phyloP scores from a whole-genome alignment of 2,113 vertebrate species.

The Dolichotis patagonum region DNA sequence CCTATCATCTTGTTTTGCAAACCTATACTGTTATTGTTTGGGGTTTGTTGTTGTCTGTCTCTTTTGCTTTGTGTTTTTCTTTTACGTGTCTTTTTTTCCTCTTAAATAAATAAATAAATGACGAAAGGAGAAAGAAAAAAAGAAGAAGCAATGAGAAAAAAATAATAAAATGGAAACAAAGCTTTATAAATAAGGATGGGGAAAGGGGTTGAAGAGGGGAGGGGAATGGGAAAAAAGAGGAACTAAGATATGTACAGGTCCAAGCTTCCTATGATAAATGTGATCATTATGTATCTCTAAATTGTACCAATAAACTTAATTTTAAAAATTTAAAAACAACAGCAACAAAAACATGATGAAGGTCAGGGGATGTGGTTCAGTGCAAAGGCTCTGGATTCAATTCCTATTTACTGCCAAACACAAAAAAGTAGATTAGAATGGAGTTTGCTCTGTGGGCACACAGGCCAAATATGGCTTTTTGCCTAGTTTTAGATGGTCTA shows the following conservation, averaged over 20 bases:
- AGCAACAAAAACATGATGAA: neutral
- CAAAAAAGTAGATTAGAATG: constrained; percentile 20
- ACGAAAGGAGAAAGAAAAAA: neutral
- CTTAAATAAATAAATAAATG: no score
- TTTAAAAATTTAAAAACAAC: neutral
- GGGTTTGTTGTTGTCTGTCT: no score
- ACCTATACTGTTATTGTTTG: no score
- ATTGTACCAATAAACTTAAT: neutral
- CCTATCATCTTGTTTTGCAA: no score
- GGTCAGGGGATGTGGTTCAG: neutral
- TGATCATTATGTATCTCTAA: neutral
- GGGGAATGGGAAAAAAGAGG: neutral
- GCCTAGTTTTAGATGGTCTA: neutral
- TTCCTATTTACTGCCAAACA: neutral
- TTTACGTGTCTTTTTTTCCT: no score
- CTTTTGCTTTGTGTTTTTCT: no score
- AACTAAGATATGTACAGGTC: neutral
- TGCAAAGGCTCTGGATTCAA: neutral
- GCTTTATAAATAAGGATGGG: neutral
- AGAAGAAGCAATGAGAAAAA: neutral
- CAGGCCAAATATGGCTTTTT: neutral
- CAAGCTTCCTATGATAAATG: neutral
- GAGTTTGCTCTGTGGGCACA: neutral
- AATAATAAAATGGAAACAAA: neutral
- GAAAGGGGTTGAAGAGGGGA: neutral